These are phyloP conservation scores for Acanthosepion esculentum DNA, from an alignment of 2,888 invertebrate species.

Conservation along the genomic window DNA sequence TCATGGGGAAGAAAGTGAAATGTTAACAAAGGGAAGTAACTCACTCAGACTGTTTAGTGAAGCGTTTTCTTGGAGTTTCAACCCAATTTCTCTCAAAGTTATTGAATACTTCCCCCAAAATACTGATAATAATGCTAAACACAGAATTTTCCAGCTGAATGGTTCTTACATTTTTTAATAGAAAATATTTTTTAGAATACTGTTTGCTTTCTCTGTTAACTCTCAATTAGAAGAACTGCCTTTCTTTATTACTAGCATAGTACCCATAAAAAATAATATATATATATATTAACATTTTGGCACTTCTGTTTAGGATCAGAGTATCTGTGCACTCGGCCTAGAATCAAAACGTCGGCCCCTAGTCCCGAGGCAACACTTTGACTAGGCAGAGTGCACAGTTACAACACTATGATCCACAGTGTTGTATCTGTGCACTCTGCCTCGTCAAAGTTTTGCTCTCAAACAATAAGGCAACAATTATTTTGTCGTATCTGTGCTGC, in stretches of 20 bases:
- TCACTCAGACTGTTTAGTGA: background rate
- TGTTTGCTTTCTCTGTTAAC: background rate
- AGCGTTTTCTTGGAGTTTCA: background rate
- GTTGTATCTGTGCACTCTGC: too few species aligned
- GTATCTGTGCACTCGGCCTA: too few species aligned
- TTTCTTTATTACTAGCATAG: background rate
- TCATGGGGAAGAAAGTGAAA: background rate
- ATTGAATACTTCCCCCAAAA: background rate
- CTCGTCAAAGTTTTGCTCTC: too few species aligned
- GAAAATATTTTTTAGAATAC: background rate
- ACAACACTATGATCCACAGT: too few species aligned
- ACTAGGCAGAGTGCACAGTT: too few species aligned
- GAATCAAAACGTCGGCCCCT: too few species aligned
- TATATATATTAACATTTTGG: too few species aligned
- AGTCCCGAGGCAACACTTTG: too few species aligned
- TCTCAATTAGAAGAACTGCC: background rate
- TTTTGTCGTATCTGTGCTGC: too few species aligned
- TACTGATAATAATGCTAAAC: background rate
- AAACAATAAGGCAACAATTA: too few species aligned
- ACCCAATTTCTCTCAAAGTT: background rate
- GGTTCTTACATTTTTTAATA: background rate
- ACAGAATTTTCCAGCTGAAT: background rate
- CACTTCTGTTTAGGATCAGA: too few species aligned
- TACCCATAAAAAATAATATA: too few species aligned
- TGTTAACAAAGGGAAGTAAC: constrained; percentile 8